Percentiles rank a stretch among this genome's conserved stretches.
These are phyloP conservation scores for Plectrocnemia conspersa DNA, from an alignment of 1,140 invertebrate species.

Conservation along the genomic window DNA sequence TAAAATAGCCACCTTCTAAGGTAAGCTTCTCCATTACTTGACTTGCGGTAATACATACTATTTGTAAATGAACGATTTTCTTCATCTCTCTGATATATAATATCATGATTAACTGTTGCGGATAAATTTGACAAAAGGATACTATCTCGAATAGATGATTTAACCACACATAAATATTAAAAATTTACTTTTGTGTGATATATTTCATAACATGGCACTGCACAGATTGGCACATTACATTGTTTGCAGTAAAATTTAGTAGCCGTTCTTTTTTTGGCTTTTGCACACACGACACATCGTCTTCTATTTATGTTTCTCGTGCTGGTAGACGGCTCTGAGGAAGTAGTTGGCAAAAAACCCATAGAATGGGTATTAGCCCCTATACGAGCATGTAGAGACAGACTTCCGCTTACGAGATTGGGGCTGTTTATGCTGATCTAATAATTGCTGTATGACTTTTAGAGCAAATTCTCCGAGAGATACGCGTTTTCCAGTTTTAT, in stretches of 20 bases:
- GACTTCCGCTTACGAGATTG: background rate
- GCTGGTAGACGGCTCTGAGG: background rate
- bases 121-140: too few relatives aligned
- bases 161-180: too few relatives aligned
- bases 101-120: too few relatives aligned
- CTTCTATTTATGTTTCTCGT: too few relatives aligned
- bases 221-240: constrained; percentile 1
- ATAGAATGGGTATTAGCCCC: background rate
- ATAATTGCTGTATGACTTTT: constrained; percentile 23
- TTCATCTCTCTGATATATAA: too few relatives aligned
- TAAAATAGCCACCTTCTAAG: too few relatives aligned
- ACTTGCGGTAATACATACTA: too few relatives aligned
- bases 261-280: background rate
- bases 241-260: background rate
- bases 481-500: constrained; percentile 19
- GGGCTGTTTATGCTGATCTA: constrained; percentile 5
- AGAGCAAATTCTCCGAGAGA: constrained; percentile 23
- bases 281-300: background rate
- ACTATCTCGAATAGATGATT: too few relatives aligned
- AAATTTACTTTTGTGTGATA: constrained; percentile 5
- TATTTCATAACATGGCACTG: constrained; percentile 1
- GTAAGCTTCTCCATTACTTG: too few relatives aligned
- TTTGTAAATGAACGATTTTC: too few relatives aligned
- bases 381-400: background rate
- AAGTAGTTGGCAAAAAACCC: background rate